Evolutionary conservation across 2,113 vertebrate species (phyloP).

Genomic region (Papio anubis): DNA sequence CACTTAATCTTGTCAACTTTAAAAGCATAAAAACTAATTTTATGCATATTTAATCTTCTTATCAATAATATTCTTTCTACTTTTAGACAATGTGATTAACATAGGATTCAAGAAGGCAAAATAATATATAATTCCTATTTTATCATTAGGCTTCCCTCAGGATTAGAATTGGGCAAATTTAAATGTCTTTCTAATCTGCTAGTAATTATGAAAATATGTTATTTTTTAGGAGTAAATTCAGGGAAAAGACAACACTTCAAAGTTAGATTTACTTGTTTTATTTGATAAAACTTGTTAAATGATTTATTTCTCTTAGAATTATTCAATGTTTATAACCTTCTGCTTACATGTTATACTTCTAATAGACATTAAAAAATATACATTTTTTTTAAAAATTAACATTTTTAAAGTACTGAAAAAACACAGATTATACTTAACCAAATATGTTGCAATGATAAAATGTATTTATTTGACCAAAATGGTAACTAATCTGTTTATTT

Average conservation of each 20-base stretch:
- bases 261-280: not conserved
- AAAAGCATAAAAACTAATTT: slow-evolving; percentile 9
- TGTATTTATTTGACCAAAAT: not conserved
- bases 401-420: not conserved
- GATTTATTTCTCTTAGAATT: not conserved
- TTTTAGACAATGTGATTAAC: not conserved
- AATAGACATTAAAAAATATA: not conserved
- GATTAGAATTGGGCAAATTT: not conserved
- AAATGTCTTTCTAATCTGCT: slow-evolving; percentile 4
- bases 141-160: not conserved
- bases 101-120: not conserved
- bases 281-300: not conserved
- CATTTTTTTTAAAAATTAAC: not conserved
- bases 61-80: not conserved
- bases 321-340: not conserved
- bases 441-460: not conserved
- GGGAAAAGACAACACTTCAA: not conserved
- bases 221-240: not conserved
- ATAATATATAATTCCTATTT: not conserved
- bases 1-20: slow-evolving; percentile 3
- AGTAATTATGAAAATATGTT: not conserved
- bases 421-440: not conserved
- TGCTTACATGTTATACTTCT: not conserved
- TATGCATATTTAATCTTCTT: slow-evolving; percentile 31
- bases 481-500: not conserved